These are phyloP conservation scores for Hemithea aestivaria DNA, from an alignment of 2,888 invertebrate genomes.

Conservation along the genomic window DNA sequence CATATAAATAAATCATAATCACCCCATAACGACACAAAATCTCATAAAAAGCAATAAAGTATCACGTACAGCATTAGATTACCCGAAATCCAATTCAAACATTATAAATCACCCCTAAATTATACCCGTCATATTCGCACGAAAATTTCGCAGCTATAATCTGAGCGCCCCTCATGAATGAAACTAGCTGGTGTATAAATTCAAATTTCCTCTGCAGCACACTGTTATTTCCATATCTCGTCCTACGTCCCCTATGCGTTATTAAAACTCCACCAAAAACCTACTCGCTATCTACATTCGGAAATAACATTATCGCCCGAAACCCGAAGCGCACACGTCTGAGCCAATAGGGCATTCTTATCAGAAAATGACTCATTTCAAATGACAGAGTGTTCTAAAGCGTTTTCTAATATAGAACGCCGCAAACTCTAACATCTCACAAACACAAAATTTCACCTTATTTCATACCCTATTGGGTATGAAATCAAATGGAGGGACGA, in stretches of 20 bases:
- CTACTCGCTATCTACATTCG: constrained; percentile 73
- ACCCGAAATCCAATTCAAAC: constrained; percentile 19
- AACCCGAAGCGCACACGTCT: constrained; percentile 72
- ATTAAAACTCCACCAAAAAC: constrained; percentile 77
- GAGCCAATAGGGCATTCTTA: constrained; percentile 81
- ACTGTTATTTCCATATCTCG: constrained; percentile 77
- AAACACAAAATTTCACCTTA: constrained; percentile 37
- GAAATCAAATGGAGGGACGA: constrained; percentile 25
- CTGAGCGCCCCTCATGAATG: constrained; percentile 63
- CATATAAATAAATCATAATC: constrained; percentile 5
- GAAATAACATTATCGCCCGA: constrained; percentile 75
- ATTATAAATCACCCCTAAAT: constrained; percentile 34
- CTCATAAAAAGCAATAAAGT: constrained; percentile 3
- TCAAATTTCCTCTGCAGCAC: constrained; percentile 78
- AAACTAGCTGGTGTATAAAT: constrained; percentile 78
- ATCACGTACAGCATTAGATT: constrained; percentile 14
- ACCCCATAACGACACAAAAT: constrained; percentile 2
- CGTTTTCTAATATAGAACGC: constrained; percentile 53
- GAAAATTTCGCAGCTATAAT: constrained; percentile 47
- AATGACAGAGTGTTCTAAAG: constrained; percentile 80
- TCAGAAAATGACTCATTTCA: constrained; percentile 87
- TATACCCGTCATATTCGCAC: constrained; percentile 41
- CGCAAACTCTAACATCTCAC: constrained; percentile 31
- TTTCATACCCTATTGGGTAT: constrained; percentile 10
- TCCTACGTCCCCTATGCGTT: constrained; percentile 71